These are phyloP conservation scores for Cecropterus lyciades DNA, from an alignment of 1,140 invertebrate genomes.

Conservation along the genomic window DNA sequence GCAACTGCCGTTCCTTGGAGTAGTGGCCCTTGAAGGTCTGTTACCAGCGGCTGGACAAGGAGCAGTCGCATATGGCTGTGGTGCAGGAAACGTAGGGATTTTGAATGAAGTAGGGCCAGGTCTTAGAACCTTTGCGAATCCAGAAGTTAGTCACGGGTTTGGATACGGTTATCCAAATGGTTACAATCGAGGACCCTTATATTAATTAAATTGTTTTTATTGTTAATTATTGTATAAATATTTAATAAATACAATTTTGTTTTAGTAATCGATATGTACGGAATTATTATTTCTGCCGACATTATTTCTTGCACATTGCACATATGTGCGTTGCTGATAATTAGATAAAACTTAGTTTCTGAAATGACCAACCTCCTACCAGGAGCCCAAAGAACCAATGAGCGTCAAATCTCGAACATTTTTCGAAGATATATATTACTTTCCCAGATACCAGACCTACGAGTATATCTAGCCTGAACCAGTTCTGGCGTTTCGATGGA, in stretches of 20 bases:
- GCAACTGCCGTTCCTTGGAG: slow-evolving; percentile 52
- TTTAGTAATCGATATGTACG: too few relatives aligned
- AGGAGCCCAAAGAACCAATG: too few relatives aligned
- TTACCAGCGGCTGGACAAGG: slow-evolving; percentile 45
- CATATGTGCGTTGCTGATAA: too few relatives aligned
- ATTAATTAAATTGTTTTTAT: background rate
- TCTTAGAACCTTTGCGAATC: background rate
- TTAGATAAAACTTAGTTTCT: too few relatives aligned
- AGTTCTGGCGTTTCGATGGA: too few relatives aligned
- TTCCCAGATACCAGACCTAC: too few relatives aligned
- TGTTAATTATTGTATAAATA: slow-evolving; percentile 13
- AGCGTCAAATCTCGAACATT: too few relatives aligned
- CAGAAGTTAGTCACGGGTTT: background rate
- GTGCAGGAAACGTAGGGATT: slow-evolving; percentile 48
- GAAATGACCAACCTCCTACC: too few relatives aligned
- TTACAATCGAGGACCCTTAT: background rate
- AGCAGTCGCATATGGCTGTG: slow-evolving; percentile 47
- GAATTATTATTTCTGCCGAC: too few relatives aligned
- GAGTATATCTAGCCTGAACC: too few relatives aligned
- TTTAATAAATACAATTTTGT: background rate
- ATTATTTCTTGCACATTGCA: too few relatives aligned
- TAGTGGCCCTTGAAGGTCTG: slow-evolving; percentile 52
- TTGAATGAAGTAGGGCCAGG: slow-evolving; percentile 28
- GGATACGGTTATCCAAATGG: background rate
- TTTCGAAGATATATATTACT: too few relatives aligned